phyloP scores from a whole-genome alignment of 2,113 vertebrate genomes.

The Erythrocercus mccallii region DNA sequence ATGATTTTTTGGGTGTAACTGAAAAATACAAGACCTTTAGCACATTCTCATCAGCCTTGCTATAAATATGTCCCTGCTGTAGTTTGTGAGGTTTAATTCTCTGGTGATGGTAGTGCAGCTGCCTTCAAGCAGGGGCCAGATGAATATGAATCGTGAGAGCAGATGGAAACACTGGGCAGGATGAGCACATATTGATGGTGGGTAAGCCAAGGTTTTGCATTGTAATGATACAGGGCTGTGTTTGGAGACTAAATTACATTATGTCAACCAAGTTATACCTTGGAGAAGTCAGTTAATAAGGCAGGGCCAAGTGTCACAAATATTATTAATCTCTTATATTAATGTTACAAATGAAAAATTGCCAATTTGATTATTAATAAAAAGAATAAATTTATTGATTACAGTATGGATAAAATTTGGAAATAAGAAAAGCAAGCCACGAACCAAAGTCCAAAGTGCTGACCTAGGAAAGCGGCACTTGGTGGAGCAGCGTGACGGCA shows the following conservation, averaged over 20 bases:
- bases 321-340: background rate
- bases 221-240: background rate
- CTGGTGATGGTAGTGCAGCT: background rate
- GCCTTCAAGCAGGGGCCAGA: background rate
- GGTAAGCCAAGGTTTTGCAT: background rate
- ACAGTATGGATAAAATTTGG: no score
- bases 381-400: no score
- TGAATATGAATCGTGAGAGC: background rate
- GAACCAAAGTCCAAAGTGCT: no score
- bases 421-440: no score
- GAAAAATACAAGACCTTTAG: background rate
- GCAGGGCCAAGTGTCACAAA: background rate
- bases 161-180: background rate
- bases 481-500: no score
- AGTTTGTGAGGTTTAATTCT: background rate
- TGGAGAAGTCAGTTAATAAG: background rate
- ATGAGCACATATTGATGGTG: background rate
- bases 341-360: no score
- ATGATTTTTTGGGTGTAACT: background rate
- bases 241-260: background rate
- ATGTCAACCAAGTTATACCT: background rate
- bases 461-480: no score
- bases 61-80: background rate
- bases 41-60: background rate
- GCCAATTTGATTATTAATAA: no score